Evolutionary conservation across 2,888 invertebrate species (phyloP), one percentile per base, ranked within the genome.

Genomic region (Leptopilina myrica): DNA sequence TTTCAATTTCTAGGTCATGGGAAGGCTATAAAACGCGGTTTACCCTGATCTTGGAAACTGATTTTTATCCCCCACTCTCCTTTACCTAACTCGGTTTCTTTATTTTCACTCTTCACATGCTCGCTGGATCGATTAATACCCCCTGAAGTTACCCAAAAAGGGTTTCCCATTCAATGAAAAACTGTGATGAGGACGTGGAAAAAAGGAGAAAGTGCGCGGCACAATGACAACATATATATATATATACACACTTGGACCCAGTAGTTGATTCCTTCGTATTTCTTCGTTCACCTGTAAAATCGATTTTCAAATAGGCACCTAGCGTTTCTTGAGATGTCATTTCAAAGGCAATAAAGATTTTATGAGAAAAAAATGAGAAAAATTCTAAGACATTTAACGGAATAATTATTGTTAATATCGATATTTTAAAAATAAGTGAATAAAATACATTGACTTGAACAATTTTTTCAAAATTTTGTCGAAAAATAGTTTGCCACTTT

Each of bases 1-100:
- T 88, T 87, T 86, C 85, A 33, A 86, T 88, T 91, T 91, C 88
- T 90, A 83, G 91, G 90, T 90, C 91, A 91, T 91, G 91, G 91
- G 91, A 91, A 91, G 89, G 85, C 86, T 85, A 76, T 79, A 43
- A 65, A 73, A 77, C 81, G 79, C 78, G 82, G 82, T 86, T 87
- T 88, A 85, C 87, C 86, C 86, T 85, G 88, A 90, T 89, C 89
- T 87, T 88, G 90, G 88, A 90, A 89, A 90, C 86, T 87, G 88
- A 89, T 87, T 88, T 88, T 87, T 87, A 87, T 82, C 82, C 76
- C 81, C 69, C 77, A 62, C 76, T 79, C 78, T 79, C 33, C 33
- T 33, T 33, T 33, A 33, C 33, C 33, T 33, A 33, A 33, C 33
- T 33, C 33, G 5, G 79, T 77, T 80, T 80, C 67, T 76, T 77